Evolutionary conservation across 2,888 invertebrate species (phyloP), one percentile per base, ranked within the genome.

Genomic region (Erebia aethiops): DNA sequence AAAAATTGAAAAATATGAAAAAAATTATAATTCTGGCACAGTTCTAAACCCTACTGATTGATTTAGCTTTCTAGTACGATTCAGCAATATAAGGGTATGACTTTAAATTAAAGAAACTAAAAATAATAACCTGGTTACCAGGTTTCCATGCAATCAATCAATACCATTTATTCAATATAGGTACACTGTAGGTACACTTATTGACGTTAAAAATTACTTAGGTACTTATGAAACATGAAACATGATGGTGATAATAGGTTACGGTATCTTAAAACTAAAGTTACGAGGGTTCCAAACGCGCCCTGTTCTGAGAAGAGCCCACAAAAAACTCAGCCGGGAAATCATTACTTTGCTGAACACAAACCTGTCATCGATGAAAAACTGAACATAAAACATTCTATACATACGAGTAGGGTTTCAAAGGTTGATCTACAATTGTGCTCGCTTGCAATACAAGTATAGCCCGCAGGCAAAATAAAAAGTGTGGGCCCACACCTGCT

Each of bases 401-500:
- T n/a, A 41, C 64, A 54, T 41, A 13, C 18, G 16, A 16, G 57
- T 26, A 16, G 58, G 26, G 68, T 69, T 64, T 73, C 63, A 71
- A 69, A 69, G 66, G 71, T 72, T 73, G 76, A 71, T 72, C 73
- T 74, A 75, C 73, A 74, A 68, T 74, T 75, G 76, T 71, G 67
- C 69, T 70, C 75, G 71, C 75, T 74, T 75, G 76, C 75, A 75
- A 70, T 71, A 75, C 75, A 76, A 77, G 78, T 74, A 74, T 73
- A 71, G 71, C 76, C 77, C 69, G 73, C 67, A 71, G 77, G 74
- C 71, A 75, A 72, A 77, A 75, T 80, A 81, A 83, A 82, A 84
- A 82, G 80, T 79, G 82, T 77, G 81, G 81, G 80, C 79, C 77
- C 78, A 79, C 88, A 88, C 83, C 86, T 89, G 89, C 76, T 77